Evolutionary conservation across 1,140 invertebrate genomes (phyloP).

Genomic region (Proales similis): DNA sequence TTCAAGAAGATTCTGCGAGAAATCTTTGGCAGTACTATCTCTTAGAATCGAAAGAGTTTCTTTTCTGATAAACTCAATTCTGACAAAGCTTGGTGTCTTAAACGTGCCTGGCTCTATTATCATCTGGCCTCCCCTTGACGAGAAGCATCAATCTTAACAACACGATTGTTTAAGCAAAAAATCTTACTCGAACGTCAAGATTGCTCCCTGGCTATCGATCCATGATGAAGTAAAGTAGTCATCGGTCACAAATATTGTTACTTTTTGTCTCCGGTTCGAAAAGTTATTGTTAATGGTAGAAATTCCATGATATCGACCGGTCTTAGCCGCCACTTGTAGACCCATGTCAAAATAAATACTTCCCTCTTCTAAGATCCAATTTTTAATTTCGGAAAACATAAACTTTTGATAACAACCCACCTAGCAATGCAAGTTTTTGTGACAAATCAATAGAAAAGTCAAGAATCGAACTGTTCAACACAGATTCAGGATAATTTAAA

Average conservation of each 20-base stretch:
- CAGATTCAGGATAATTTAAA: no score
- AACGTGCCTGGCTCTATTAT: no score
- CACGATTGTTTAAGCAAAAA: no score
- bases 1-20: no score
- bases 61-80: no score
- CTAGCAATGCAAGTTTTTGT: neutral
- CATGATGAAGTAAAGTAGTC: neutral
- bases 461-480: conserved; percentile 47
- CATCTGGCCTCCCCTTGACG: no score
- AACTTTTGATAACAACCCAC: neutral
- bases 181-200: no score
- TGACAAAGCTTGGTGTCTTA: no score
- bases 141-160: no score
- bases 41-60: no score
- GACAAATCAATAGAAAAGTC: neutral
- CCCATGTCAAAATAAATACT: conserved; percentile 51
- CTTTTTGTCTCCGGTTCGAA: conserved; percentile 49
- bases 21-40: no score
- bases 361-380: conserved; percentile 45
- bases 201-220: no score
- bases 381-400: conserved; percentile 2
- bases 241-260: neutral
- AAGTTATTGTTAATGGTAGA: conserved; percentile 53
- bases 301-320: conserved; percentile 48
- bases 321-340: conserved; percentile 42